phyloP scores from a whole-genome alignment of 2,797 vertebrate species.

The Gouania willdenowi region DNA sequence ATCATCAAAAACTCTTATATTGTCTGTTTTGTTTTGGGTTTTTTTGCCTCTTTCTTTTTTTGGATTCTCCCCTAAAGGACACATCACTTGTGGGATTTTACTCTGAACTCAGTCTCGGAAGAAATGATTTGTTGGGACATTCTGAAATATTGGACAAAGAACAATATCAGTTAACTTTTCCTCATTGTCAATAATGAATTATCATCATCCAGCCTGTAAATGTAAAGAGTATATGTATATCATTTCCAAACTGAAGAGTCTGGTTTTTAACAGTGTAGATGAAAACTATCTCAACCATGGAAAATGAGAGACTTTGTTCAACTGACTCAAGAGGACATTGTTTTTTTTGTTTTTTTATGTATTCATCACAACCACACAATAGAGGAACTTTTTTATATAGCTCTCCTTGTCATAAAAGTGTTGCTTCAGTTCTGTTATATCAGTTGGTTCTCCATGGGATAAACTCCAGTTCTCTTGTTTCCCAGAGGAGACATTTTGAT shows the following conservation, averaged over 20 bases:
- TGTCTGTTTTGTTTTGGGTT: slow-evolving; percentile 20
- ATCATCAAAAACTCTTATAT: slow-evolving; percentile 53
- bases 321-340: slow-evolving; percentile 21
- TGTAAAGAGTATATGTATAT: no score
- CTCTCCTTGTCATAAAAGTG: slow-evolving; percentile 43
- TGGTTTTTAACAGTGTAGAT: slow-evolving; percentile 15
- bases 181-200: slow-evolving; percentile 23
- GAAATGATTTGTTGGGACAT: slow-evolving; percentile 36
- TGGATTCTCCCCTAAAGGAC: slow-evolving; percentile 24
- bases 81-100: slow-evolving; percentile 40
- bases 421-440: slow-evolving; percentile 50
- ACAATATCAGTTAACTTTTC: slow-evolving; percentile 22
- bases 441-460: slow-evolving; percentile 41
- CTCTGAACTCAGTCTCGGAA: slow-evolving; percentile 47
- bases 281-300: slow-evolving; percentile 13
- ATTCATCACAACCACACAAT: slow-evolving; percentile 43
- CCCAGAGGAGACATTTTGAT: slow-evolving; percentile 70
- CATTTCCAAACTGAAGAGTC: slow-evolving; percentile 15
- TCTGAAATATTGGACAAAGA: slow-evolving; percentile 32
- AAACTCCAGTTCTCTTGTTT: slow-evolving; percentile 28
- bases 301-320: slow-evolving; percentile 25
- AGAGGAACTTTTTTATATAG: slow-evolving; percentile 57
- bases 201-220: no score
- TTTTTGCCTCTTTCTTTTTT: slow-evolving; percentile 27
- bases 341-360: slow-evolving; percentile 57